Base-by-base conservation (phyloP, 2,797 vertebrate genomes). In the Rhyacichthys aspro region DNA sequence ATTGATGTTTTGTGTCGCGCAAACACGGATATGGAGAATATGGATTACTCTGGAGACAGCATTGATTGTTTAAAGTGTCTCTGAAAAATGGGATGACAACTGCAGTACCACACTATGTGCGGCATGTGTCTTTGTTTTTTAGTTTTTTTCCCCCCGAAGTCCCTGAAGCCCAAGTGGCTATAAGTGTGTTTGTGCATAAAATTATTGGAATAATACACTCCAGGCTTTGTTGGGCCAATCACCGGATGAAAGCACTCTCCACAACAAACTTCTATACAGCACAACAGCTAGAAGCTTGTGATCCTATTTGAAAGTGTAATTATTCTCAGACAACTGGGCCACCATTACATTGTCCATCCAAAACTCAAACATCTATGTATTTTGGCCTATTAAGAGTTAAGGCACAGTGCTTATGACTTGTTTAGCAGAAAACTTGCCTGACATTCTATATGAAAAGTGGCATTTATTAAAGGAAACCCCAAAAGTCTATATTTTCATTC, bases 1-100 rank as follows among this genome's bases (percentile, higher is more conserved):
- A 88, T 83, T 85, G 64, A 86, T 84, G 72, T 79, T 81, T 81
- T 73, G 49, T 56, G 74, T 81, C 76, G 71, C 5, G 58, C 59
- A 81, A 82, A 82, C 71, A 77, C 1, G 4, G 53, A 80, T 72
- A 72, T 63, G 48, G 75, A 72, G 72, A 79, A 75, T 75, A 81
- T 83, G 65, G 72, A 81, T 87, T 68, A 57, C 68, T 75, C 74
- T 41, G 43, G 62, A 82, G 74, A 67, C 39, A 17, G 1, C 58
- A 81, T 63, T 75, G 74, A 85, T 84, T 82, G 72, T 76, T 74
- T 76, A 70, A 79, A 81, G 64, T 73, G 62, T 82, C 55, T 76
- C 57, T 76, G 68, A 85, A 82, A 82, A 82, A 88, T 71, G 56
- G 43, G 67, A 76, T 65, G 70, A 81, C 72, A 79, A 79, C 57